A percentile compares a stretch with the other conserved stretches of the same genome.
Evolutionary conservation across 2,113 vertebrate species (phyloP).

Genomic region (Mesitornis unicolor): DNA sequence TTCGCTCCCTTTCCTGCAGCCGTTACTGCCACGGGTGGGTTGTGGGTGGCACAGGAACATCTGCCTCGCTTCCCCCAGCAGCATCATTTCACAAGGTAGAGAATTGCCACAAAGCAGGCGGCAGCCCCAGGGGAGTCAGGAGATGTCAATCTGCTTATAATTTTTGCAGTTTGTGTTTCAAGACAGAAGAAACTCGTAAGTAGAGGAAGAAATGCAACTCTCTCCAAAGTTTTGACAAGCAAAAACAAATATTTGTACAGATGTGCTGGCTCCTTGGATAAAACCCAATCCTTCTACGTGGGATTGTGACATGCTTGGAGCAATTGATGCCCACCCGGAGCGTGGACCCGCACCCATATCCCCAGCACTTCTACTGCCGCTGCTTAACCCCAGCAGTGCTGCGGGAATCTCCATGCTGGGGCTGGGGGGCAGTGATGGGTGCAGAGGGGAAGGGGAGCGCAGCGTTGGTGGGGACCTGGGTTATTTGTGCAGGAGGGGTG

Average conservation of each 20-base stretch:
- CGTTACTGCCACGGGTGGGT: accelerated
- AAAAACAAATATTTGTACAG: constrained; percentile 21
- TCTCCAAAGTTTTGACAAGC: background rate
- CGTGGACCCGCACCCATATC: accelerated
- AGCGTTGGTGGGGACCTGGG: background rate
- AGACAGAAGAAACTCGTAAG: constrained; percentile 11
- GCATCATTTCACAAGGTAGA: accelerated
- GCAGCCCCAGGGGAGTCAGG: background rate
- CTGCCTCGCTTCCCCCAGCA: background rate
- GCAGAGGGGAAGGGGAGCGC: background rate
- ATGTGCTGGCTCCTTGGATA: background rate
- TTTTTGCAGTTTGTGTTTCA: background rate
- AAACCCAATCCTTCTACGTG: background rate
- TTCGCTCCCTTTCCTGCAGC: background rate
- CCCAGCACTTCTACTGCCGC: background rate
- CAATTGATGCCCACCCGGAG: background rate
- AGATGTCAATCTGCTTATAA: background rate
- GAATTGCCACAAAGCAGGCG: background rate
- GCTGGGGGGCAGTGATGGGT: accelerated
- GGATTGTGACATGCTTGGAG: background rate
- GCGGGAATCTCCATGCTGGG: background rate
- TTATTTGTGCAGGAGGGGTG: background rate
- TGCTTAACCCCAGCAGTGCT: background rate
- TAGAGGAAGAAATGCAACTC: background rate
- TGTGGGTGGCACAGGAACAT: background rate